A percentile compares a stretch with the other conserved stretches of the same genome.
Conservation (phyloP, 2,113 vertebrate species). For the Hystrix cristata region DNA sequence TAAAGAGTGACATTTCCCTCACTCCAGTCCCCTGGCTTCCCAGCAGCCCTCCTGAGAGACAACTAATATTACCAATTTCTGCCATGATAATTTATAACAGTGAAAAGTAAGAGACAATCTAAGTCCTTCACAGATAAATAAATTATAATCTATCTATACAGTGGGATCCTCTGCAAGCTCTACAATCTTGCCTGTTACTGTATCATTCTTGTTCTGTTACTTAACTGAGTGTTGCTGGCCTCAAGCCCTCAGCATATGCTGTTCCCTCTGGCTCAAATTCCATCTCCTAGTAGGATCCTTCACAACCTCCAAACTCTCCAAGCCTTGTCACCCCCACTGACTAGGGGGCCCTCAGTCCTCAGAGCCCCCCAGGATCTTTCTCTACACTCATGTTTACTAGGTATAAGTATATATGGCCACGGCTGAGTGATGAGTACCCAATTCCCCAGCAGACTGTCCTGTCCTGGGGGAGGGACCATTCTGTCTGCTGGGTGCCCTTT, state of each 20-base stretch:
- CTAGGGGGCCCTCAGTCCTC: neutral
- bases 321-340: neutral
- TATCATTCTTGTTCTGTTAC: neutral
- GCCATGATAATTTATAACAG: slow-evolving; percentile 38
- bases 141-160: neutral
- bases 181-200: neutral
- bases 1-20: neutral
- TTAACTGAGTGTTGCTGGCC: neutral
- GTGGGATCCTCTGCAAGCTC: neutral
- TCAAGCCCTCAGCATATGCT: neutral
- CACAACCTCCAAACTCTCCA: neutral
- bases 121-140: slow-evolving; percentile 52
- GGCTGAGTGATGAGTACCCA: neutral
- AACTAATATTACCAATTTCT: slow-evolving; percentile 39
- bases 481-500: neutral
- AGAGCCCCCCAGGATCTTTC: neutral
- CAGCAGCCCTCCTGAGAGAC: neutral
- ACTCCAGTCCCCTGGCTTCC: neutral
- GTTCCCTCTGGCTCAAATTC: neutral
- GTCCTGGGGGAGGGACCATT: neutral
- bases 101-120: slow-evolving; percentile 58
- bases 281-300: neutral
- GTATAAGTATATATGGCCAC: neutral
- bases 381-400: neutral
- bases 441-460: neutral